Evolutionary conservation across 2,113 vertebrate genomes (phyloP), one percentile per base, ranked within the genome.

Genomic region (Dipodomys spectabilis): DNA sequence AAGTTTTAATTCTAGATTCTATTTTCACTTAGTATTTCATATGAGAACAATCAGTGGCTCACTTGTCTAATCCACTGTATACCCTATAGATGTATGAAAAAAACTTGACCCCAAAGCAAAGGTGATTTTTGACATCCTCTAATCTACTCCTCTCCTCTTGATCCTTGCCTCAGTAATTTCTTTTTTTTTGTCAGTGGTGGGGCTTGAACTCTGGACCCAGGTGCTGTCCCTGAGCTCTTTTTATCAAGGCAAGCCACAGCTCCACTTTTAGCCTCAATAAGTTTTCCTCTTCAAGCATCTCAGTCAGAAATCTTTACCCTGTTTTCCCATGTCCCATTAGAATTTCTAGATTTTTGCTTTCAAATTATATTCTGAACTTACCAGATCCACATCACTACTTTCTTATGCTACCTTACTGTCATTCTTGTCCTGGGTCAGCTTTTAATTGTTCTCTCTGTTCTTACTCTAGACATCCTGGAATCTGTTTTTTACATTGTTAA

Each of bases 261-360:
- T 39, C 5, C 39, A 39, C 5, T 39, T 39, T 39, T 5, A 39
- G 39, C 39, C 3, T 39, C 39, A 39, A 39, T 39, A 39, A 88
- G 12, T 57, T 57, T 57, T 13, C 53, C 19, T 57, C 53, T 57
- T 57, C 15, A 57, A 8, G 53, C 53, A 85, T 35, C 0, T 6
- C 22, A 28, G 62, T 45, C 18, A 64, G 82, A 78, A 85, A 27
- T 60, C 7, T 77, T 69, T 69, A 4, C 2, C 9, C 23, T 90
- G 9, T 44, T 86, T 86, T 75, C 4, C 16, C n/a, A 45, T 35
- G 9, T 23, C 20, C 4, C 7, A 16, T 45, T 30, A 18, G 0
- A 69, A 82, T 64, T 84, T 60, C 18, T 85, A 57, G 32, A 91
- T 84, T 19, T 39, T 93, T 82, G 73, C 32, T 89, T 86, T 65